Conservation (phyloP, 2,113 vertebrate genomes). For the Paramisgurnus dabryanus region DNA sequence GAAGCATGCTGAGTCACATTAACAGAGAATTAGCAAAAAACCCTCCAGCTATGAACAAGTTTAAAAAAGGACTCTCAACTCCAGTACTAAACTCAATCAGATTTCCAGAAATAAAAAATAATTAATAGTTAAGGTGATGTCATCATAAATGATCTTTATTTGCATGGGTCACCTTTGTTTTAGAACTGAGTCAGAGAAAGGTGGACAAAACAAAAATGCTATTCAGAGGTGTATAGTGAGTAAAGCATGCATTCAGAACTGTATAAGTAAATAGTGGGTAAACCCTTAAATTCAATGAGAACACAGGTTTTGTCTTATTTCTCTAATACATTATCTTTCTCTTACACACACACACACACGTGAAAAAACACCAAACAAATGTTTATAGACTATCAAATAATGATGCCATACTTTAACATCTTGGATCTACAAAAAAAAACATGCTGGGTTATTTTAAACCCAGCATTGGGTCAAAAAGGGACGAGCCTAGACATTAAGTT, state of each 20-base stretch:
- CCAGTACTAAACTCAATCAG: conserved; percentile 7
- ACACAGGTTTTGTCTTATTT: not conserved
- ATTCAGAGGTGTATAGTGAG: not conserved
- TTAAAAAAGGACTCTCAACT: not conserved
- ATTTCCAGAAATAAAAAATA: conserved; percentile 8
- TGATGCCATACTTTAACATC: too few relatives aligned
- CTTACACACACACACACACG: conserved; percentile 6
- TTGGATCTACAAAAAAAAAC: too few relatives aligned
- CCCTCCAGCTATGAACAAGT: conserved; percentile 28
- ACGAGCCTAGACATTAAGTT: too few relatives aligned
- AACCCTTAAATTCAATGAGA: conserved; percentile 38
- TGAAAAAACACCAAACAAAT: not conserved
- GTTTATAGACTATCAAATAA: too few relatives aligned
- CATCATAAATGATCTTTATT: conserved; percentile 12
- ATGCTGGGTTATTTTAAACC: too few relatives aligned
- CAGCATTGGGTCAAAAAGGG: too few relatives aligned
- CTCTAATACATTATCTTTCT: not conserved
- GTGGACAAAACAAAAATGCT: not conserved
- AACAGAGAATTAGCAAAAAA: conserved; percentile 52
- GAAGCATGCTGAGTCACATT: conserved; percentile 53
- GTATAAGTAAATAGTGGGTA: not conserved
- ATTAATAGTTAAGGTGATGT: conserved; percentile 1
- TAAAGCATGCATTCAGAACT: not conserved
- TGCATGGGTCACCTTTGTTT: not conserved
- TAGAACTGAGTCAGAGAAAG: not conserved